A percentile compares a stretch with the other conserved stretches of the same genome.
phyloP scores from a whole-genome alignment of 2,797 vertebrate genomes.

The Echiichthys vipera region DNA sequence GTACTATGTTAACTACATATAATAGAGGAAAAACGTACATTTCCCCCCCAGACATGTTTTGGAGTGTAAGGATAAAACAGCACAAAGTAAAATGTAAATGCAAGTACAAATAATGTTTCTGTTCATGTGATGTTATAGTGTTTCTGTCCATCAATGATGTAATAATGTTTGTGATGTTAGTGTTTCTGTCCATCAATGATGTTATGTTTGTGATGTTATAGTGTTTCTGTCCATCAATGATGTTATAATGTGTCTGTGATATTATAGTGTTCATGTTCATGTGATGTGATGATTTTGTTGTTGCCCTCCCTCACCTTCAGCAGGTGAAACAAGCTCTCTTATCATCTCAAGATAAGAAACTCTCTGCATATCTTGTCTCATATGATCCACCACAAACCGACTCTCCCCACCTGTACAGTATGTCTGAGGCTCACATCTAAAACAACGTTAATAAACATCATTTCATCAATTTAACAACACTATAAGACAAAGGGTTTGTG shows the following conservation, averaged over 20 bases:
- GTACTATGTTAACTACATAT: neutral
- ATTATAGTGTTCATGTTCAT: too few relatives aligned
- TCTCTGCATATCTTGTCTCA: neutral
- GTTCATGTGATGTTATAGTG: too few relatives aligned
- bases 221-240: too few relatives aligned
- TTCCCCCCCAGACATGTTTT: neutral
- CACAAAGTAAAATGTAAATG: neutral
- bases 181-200: too few relatives aligned
- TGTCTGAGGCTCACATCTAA: neutral
- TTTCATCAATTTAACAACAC: neutral
- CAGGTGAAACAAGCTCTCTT: neutral
- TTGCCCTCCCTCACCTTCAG: neutral
- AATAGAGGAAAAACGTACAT: neutral
- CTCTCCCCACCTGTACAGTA: neutral
- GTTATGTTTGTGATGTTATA: too few relatives aligned
- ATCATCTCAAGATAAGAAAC: neutral
- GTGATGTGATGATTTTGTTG: too few relatives aligned
- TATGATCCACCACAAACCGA: neutral
- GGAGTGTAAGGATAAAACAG: neutral
- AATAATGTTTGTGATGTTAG: too few relatives aligned
- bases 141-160: too few relatives aligned
- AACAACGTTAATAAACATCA: neutral
- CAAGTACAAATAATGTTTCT: neutral
- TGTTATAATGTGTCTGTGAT: too few relatives aligned
- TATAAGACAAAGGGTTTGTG: neutral